Evolutionary conservation across 2,888 invertebrate genomes (phyloP), one percentile per base, ranked within the genome.

Genomic region (Galeruca laticollis): DNA sequence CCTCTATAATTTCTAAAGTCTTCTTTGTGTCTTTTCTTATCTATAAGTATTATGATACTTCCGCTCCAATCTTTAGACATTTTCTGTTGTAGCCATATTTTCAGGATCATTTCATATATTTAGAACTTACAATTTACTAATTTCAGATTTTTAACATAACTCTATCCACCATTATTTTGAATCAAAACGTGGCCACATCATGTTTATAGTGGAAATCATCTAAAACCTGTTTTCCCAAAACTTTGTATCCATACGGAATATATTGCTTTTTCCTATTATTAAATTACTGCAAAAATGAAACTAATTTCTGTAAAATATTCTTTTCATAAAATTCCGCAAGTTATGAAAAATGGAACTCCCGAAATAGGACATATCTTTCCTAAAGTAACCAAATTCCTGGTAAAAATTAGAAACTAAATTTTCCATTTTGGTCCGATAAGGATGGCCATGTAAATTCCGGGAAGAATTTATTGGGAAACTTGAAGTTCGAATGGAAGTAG

Each of bases 381-480:
- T 26, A n/a, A n/a, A 40, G 40, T 40, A 40, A 40, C 40, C 13
- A 51, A 51, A 51, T 51, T 21, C 49, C 13, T 21, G 49, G 21
- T 21, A 18, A 18, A 51, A 51, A 51, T 47, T 47, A 47, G 47
- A 47, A 18, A n/a, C 13, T 51, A 51, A 51, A 51, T 51, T 51
- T 51, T 20, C 20, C 49, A 21, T 51, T 51, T 51, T 20, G 20
- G 21, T 21, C 9, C 49, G 49, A 51, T 51, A 20, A 21, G 18
- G 18, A 51, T 20, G n/a, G 18, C 20, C 49, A 51, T 51, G 49
- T 51, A 51, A 21, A 51, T 21, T 18, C 20, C 18, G 15, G 10
- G 49, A 51, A 51, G 18, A 51, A 51, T 51, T 51, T 51, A 51
- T 51, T 51, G 13, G 49, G 15, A 51, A 51, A 51, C 49, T 51